Evolutionary conservation across 2,797 vertebrate species (phyloP).

Genomic region (Lophius americanus): DNA sequence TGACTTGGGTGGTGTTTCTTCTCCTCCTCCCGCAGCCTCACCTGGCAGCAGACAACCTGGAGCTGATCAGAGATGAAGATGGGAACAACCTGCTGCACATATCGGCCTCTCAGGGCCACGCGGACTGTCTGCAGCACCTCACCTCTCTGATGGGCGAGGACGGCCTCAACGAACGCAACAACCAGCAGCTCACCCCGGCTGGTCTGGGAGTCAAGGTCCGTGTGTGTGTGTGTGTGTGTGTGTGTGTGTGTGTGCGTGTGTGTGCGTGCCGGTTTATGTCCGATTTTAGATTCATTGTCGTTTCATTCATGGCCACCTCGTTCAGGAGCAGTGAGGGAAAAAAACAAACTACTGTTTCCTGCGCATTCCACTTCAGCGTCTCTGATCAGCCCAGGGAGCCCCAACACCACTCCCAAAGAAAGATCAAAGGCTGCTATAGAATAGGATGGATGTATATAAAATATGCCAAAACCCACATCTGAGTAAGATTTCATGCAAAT

Average conservation of each 20-base stretch:
- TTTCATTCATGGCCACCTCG: too few relatives aligned
- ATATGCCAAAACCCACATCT: too few relatives aligned
- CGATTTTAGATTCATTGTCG: too few relatives aligned
- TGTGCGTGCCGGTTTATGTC: too few relatives aligned
- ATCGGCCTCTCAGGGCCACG: constrained; percentile 90
- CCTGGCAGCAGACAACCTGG: constrained; percentile 94
- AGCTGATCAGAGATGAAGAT: constrained; percentile 91
- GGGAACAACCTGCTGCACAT: constrained; percentile 95
- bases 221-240: constrained; percentile 14
- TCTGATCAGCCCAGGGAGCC: too few relatives aligned
- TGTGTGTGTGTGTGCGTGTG: not conserved
- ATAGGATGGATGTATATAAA: too few relatives aligned
- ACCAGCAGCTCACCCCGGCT: constrained; percentile 91
- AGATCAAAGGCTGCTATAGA: too few relatives aligned
- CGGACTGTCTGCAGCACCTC: constrained; percentile 96
- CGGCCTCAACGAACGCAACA: constrained; percentile 92
- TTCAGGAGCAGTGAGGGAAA: too few relatives aligned
- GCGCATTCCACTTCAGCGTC: too few relatives aligned
- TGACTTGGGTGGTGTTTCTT: not conserved
- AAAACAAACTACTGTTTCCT: too few relatives aligned
- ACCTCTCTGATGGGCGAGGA: constrained; percentile 98
- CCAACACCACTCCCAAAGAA: too few relatives aligned
- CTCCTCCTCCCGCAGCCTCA: constrained; percentile 84
- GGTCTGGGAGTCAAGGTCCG: constrained; percentile 94
- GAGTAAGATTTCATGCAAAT: too few relatives aligned